Base-by-base conservation (phyloP, 2,797 vertebrate genomes). In the Prionace glauca region DNA sequence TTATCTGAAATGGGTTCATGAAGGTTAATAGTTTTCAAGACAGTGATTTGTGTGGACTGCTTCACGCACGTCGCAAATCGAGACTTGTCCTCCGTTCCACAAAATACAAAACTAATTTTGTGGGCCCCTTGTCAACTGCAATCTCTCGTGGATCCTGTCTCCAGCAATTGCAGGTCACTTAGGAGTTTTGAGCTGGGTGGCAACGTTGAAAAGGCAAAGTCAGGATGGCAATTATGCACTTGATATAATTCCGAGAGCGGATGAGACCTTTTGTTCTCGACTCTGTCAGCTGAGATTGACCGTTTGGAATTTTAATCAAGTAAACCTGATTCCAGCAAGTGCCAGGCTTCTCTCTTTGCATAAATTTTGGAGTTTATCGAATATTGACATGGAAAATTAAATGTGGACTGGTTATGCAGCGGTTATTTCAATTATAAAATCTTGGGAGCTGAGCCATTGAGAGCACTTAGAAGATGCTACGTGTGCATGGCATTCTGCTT, bases 1-100 rank as follows among this genome's bases (percentile, higher is more conserved):
- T 97, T 97, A 96, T 96, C 95, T 56, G 96, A 45, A 94, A 96
- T 97, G 95, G 1, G 96, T 14, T 20, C 96, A 96, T 97, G 96
- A 96, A 97, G 97, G 96, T 95, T 97, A 96, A 96, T 94, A 72
- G 95, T 97, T 97, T 94, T 96, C 94, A 95, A 96, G 97, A 96
- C 96, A 95, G 96, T 96, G 95, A 96, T 96, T 96, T 96, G 18
- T 96, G 97, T 96, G 94, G 96, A 97, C 97, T 97, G 97, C 96
- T 96, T 69, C 16, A 96, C 95, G 24, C 95, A n/a, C 50, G 50
- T 56, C 50, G 50, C 96, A 95, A 96, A 96, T 97, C 93, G 50
- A 94, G 69, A 10, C 93, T 56, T 56, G 22, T 74, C 93, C n/a
- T 92, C n/a, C 0, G 2, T 69, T n/a, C 18, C 24, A 24, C 65